Base-by-base conservation (phyloP, 2,888 invertebrate genomes). In the Alitta virens region DNA sequence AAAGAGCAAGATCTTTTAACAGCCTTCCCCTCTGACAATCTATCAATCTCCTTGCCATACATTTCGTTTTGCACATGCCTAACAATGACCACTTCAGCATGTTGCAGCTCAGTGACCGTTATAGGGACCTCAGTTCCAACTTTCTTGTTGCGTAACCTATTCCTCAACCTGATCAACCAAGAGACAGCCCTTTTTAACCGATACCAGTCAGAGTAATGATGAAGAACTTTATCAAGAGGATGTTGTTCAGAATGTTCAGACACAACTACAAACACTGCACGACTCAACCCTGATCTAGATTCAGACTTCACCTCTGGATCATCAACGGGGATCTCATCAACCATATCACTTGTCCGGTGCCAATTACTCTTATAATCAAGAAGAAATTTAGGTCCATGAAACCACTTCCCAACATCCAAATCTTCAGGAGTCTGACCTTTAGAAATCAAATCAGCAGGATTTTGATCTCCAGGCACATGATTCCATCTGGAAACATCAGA, bases 401-500 rank as follows among this genome's bases (percentile, higher is more conserved):
- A 49, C 65, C 66, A 63, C 23, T 46, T 61, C 7, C 52, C 21
- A 23, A 16, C 5, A 14, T 43, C 49, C 25, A 73, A 46, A 40
- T 68, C 63, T 1, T 27, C 43, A 7, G 63, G 26, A 1, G 58
- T 60, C 23, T 63, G 27, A 25, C 73, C 74, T 40, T 69, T 27
- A 0, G 76, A 71, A 1, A 9, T 71, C 26, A 71, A 61, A 46
- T 78, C 76, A 1, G 77, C 77, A 18, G 77, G 75, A 63, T 78
- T 78, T 7, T 67, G 55, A 1, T 65, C 52, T 0, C 72, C 68
- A 0, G 61, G 60, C 1, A 76, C 69, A 61, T 78, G 71, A 51
- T 63, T 50, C 74, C 74, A 72, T 7, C 65, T 49, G 0, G 66
- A 56, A n/a, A 52, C 42, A 7, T 62, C 25, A 7, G 68, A 49